Evolutionary conservation across 2,888 invertebrate genomes (phyloP).

Genomic region (Lasioglossum villosulum): DNA sequence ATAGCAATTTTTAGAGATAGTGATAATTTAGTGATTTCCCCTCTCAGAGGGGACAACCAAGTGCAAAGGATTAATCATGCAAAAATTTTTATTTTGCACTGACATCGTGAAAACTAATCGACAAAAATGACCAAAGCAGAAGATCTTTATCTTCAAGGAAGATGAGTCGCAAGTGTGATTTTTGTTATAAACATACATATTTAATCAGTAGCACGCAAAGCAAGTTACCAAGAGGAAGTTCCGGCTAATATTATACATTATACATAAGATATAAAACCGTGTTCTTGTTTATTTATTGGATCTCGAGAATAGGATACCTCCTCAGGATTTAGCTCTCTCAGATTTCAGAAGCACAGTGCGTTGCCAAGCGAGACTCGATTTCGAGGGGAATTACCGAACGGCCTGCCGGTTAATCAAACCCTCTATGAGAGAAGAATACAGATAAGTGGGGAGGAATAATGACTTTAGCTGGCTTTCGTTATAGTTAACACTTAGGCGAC

Average conservation of each 20-base stretch:
- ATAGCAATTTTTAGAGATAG: too few relatives aligned
- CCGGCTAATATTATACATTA: background rate
- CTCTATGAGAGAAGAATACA: conserved; percentile 12
- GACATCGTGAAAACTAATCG: too few relatives aligned
- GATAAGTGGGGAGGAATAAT: conserved; percentile 22
- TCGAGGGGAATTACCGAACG: conserved; percentile 9
- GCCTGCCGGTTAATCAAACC: conserved; percentile 17
- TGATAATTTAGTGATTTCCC: too few relatives aligned
- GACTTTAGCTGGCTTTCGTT: conserved; percentile 15
- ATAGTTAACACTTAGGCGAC: background rate
- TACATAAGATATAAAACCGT: background rate
- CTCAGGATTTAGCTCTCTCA: background rate
- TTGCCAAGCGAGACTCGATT: conserved; percentile 4
- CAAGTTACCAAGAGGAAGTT: too few relatives aligned
- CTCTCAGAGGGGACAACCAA: too few relatives aligned
- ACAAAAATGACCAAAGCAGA: too few relatives aligned
- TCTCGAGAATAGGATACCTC: background rate
- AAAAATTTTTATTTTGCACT: too few relatives aligned
- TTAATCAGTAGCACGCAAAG: too few relatives aligned
- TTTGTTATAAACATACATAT: too few relatives aligned
- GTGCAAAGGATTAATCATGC: too few relatives aligned
- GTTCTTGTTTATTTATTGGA: background rate
- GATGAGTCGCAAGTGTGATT: too few relatives aligned
- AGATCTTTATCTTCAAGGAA: too few relatives aligned
- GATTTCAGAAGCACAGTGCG: background rate